Percentiles rank a stretch among this genome's conserved stretches.
phyloP scores from a whole-genome alignment of 1,140 invertebrate species.

The Bombus superbus region DNA sequence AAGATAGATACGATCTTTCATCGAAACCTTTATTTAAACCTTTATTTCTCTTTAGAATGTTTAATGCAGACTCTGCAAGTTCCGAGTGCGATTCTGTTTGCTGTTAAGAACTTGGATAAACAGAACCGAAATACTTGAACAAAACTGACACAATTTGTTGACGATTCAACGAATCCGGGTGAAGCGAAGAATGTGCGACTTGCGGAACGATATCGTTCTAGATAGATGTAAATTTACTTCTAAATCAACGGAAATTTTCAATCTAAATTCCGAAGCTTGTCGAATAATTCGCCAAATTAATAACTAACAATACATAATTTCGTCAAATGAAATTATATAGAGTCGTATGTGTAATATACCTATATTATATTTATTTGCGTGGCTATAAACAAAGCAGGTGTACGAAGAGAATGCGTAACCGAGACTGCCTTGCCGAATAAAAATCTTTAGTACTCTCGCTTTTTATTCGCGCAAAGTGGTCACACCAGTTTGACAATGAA shows the following conservation, averaged over 20 bases:
- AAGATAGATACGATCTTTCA: neutral
- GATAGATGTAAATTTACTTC: too few species aligned
- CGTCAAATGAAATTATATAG: too few species aligned
- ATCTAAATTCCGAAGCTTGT: neutral
- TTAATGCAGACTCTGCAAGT: neutral
- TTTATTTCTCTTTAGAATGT: neutral
- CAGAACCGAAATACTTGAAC: too few species aligned
- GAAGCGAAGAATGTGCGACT: too few species aligned
- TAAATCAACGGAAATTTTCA: neutral
- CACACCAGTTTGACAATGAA: conserved; percentile 24
- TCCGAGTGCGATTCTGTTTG: neutral
- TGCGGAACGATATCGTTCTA: too few species aligned
- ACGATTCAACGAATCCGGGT: too few species aligned
- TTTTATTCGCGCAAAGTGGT: conserved; percentile 29
- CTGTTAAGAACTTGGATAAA: neutral
- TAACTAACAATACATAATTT: too few species aligned
- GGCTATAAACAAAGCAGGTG: neutral
- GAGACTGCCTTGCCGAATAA: neutral
- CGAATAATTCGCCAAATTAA: neutral
- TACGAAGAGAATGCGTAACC: neutral
- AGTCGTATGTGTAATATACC: too few species aligned
- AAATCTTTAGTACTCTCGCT: conserved; percentile 12
- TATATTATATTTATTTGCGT: neutral
- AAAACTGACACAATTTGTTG: too few species aligned
- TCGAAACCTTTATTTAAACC: neutral